Conservation (phyloP, 2,888 invertebrate species). For the Eupithecia dodoneata region DNA sequence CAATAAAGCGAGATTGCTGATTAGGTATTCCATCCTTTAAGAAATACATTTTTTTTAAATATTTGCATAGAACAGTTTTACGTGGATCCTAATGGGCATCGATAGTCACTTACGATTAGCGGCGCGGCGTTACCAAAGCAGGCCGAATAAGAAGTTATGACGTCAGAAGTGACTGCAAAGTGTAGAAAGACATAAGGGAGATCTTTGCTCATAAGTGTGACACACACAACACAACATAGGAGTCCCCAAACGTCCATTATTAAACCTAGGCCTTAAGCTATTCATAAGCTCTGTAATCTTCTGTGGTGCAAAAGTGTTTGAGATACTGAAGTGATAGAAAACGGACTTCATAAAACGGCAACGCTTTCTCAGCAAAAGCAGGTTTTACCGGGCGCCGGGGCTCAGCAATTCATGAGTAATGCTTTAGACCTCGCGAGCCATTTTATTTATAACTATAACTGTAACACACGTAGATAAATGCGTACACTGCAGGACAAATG, state of each 20-base stretch:
- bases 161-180: background rate
- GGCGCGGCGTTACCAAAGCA: too few relatives aligned
- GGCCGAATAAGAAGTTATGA: too few relatives aligned
- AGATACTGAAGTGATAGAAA: background rate
- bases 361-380: conserved; percentile 4
- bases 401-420: conserved; percentile 65
- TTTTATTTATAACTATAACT: conserved; percentile 75
- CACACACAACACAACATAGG: too few relatives aligned
- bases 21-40: background rate
- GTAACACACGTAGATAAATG: conserved; percentile 74
- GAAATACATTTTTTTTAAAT: too few relatives aligned
- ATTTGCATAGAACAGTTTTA: too few relatives aligned
- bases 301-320: background rate
- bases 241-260: background rate
- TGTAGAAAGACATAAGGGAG: background rate
- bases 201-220: too few relatives aligned
- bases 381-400: conserved; percentile 50
- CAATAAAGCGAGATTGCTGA: background rate
- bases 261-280: background rate
- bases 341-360: background rate
- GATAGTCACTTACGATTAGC: too few relatives aligned
- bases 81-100: too few relatives aligned
- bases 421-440: conserved; percentile 56
- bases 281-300: background rate
- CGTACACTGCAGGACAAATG: conserved; percentile 53